Evolutionary conservation across 2,113 vertebrate species (phyloP), one percentile per base, ranked within the genome.

Genomic region (Rattus norvegicus): DNA sequence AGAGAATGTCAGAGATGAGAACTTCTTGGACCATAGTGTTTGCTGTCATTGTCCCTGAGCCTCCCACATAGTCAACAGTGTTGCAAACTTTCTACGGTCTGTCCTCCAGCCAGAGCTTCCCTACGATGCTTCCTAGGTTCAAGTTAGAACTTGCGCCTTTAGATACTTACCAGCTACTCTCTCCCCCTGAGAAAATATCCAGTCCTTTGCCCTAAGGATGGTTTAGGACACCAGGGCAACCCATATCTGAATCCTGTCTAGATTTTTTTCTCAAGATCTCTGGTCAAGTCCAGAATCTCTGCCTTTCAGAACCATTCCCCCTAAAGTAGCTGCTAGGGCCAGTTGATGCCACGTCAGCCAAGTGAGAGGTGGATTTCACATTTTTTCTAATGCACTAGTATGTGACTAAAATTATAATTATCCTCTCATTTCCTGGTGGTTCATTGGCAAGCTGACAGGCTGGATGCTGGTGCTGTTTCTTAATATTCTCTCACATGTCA

Each of bases 261-360:
- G 13, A 43, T 39, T 43, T 43, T 75, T 52, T 79, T 52, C 47
- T 93, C 81, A 69, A 77, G 56, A 75, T 47, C 4, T 49, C 20
- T 7, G 13, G 20, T 17, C 16, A 16, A 16, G 47, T 89, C 47
- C 73, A 67, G 54, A 88, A 72, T n/a, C 47, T n/a, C 16, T 59
- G 36, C 22, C 6, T 52, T 79, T 65, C 24, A 28, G 17, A 75
- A 61, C 0, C 14, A 16, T 49, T 43, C 54, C 19, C 5, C 7
- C 28, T 1, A 43, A 0, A 9, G 33, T 69, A 20, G 47, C 26
- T 26, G 3, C 4, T 19, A 1, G 2, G 72, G 16, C 26, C 59
- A 77, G 13, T 5, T 14, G 47, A 81, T 67, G 36, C 36, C 26
- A 22, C 2, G 0, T 28, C n/a, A 16, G 17, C 20, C 70, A 36